A percentile compares a stretch with the other conserved stretches of the same genome.
These are phyloP conservation scores for Ataeniobius toweri DNA, from an alignment of 2,797 vertebrate species.

Conservation along the genomic window DNA sequence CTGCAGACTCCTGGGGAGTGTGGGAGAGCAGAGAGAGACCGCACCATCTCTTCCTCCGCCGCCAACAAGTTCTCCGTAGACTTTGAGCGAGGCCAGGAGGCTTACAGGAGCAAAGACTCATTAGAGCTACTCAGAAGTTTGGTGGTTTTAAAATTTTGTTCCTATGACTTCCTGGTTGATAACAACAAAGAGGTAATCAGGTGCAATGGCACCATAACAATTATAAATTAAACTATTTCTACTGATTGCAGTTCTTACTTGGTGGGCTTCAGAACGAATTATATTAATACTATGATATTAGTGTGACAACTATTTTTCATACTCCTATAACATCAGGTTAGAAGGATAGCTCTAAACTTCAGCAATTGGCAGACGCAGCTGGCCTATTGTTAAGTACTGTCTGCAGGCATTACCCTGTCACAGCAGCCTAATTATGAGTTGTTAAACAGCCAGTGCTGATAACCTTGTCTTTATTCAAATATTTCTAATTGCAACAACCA, in stretches of 20 bases:
- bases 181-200: slow-evolving; percentile 80
- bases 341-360: neutral
- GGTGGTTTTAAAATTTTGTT: slow-evolving; percentile 90
- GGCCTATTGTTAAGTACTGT: neutral
- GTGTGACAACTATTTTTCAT: neutral
- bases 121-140: slow-evolving; percentile 87
- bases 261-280: neutral
- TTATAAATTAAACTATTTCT: neutral
- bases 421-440: neutral
- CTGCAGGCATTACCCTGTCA: neutral
- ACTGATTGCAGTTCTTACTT: neutral
- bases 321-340: neutral
- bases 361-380: neutral
- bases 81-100: slow-evolving; percentile 84
- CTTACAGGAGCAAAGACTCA: slow-evolving; percentile 88
- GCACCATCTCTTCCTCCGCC: slow-evolving; percentile 3
- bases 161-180: slow-evolving; percentile 84
- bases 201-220: neutral
- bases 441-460: neutral
- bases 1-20: slow-evolving; percentile 28
- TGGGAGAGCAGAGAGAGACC: neutral
- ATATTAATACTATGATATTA: neutral
- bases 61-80: slow-evolving; percentile 70
- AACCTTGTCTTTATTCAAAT: neutral
- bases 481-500: neutral